phyloP scores from a whole-genome alignment of 2,888 invertebrate species.

The Herminia tarsipennalis region DNA sequence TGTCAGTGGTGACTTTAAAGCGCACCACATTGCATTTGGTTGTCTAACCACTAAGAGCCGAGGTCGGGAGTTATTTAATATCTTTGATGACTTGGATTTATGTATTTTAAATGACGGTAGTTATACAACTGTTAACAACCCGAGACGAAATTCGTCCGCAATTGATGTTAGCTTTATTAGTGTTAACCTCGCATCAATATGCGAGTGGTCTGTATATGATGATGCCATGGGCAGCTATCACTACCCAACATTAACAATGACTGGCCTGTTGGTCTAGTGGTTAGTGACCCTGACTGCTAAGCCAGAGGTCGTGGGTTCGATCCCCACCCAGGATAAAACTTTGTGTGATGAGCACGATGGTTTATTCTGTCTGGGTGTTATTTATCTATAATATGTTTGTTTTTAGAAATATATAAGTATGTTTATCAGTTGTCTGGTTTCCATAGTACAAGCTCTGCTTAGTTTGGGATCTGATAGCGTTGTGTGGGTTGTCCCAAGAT shows the following conservation, averaged over 20 bases:
- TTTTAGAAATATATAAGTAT: too few species aligned
- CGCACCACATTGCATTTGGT: conserved; percentile 30
- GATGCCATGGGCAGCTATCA: conserved; percentile 24
- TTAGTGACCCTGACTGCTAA: too few species aligned
- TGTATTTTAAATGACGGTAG: conserved; percentile 2
- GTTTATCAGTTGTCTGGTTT: too few species aligned
- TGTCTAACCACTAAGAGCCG: conserved; percentile 6
- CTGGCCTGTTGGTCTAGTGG: too few species aligned
- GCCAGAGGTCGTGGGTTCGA: too few species aligned
- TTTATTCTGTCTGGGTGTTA: too few species aligned
- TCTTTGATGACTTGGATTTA: conserved; percentile 2
- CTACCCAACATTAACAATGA: conserved; percentile 20
- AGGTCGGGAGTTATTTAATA: neutral
- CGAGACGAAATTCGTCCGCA: neutral
- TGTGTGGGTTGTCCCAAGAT: too few species aligned
- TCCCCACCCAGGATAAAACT: too few species aligned
- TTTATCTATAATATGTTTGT: too few species aligned
- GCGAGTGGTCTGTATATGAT: conserved; percentile 15
- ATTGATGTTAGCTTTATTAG: neutral
- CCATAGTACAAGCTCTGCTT: too few species aligned
- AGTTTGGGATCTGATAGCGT: too few species aligned
- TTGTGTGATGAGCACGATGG: too few species aligned
- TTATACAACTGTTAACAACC: conserved; percentile 1
- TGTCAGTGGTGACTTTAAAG: conserved; percentile 18
- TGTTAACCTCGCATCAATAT: neutral